Evolutionary conservation across 2,888 invertebrate species (phyloP).

Genomic region (Acrobasis consociella): DNA sequence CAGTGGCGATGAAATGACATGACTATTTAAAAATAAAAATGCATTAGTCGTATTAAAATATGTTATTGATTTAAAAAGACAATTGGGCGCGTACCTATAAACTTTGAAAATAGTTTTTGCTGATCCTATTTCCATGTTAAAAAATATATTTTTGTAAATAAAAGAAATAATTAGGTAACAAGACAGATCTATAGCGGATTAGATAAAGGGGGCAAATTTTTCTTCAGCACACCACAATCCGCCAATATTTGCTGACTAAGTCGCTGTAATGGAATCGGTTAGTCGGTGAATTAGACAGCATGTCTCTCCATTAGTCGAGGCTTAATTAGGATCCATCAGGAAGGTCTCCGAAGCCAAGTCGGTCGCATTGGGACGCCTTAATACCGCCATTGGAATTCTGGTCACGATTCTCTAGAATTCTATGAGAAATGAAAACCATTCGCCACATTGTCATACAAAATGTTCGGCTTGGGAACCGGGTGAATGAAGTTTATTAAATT

Average conservation of each 20-base stretch:
- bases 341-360: conserved; percentile 62
- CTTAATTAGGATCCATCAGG: conserved; percentile 67
- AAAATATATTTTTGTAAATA: background rate
- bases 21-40: too few relatives aligned
- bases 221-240: conserved; percentile 14
- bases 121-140: too few relatives aligned
- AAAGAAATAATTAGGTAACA: background rate
- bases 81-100: too few relatives aligned
- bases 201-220: conserved; percentile 1
- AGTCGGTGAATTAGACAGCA: conserved; percentile 48
- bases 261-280: conserved; percentile 42
- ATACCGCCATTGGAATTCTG: conserved; percentile 68
- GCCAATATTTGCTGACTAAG: conserved; percentile 32
- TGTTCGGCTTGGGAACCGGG: conserved; percentile 24
- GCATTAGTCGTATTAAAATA: too few relatives aligned
- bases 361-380: conserved; percentile 56
- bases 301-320: conserved; percentile 63
- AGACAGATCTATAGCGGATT: background rate
- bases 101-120: too few relatives aligned
- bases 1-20: too few relatives aligned
- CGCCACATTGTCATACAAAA: conserved; percentile 56
- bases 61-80: too few relatives aligned
- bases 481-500: conserved; percentile 11
- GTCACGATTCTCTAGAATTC: conserved; percentile 67
- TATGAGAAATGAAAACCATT: conserved; percentile 66